Percentiles rank a stretch among this genome's conserved stretches.
These are phyloP conservation scores for Miichthys miiuy DNA, from an alignment of 2,797 vertebrate species.

Conservation along the genomic window DNA sequence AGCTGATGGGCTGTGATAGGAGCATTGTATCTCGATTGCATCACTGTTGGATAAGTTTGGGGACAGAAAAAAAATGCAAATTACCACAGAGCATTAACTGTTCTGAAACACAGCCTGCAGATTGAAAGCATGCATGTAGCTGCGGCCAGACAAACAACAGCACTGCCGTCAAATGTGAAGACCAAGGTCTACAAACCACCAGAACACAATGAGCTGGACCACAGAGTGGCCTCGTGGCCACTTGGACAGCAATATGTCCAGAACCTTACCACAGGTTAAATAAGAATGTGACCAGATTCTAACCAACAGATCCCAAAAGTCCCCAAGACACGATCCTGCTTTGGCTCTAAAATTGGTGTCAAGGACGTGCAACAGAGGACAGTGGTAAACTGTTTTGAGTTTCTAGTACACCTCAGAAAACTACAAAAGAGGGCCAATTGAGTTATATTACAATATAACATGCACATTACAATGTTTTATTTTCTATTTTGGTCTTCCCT, in stretches of 20 bases:
- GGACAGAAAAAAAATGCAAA: slow-evolving; percentile 50
- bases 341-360: slow-evolving; percentile 44
- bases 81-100: slow-evolving; percentile 64
- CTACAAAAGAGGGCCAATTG: slow-evolving; percentile 22
- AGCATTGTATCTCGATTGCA: slow-evolving; percentile 57
- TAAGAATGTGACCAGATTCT: slow-evolving; percentile 67
- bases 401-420: slow-evolving; percentile 29
- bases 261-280: slow-evolving; percentile 73
- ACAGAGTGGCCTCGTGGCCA: slow-evolving; percentile 66
- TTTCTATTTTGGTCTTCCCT: slow-evolving; percentile 23
- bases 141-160: slow-evolving; percentile 65
- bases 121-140: slow-evolving; percentile 54
- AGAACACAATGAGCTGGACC: slow-evolving; percentile 78
- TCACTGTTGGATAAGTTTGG: slow-evolving; percentile 58
- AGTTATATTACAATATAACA: slow-evolving; percentile 12
- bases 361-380: slow-evolving; percentile 39
- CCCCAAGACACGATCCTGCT: slow-evolving; percentile 41
- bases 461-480: not conserved
- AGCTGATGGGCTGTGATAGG: slow-evolving; percentile 52
- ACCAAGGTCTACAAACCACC: slow-evolving; percentile 69
- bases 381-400: slow-evolving; percentile 32
- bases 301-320: slow-evolving; percentile 59
- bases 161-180: slow-evolving; percentile 50
- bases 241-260: slow-evolving; percentile 67
- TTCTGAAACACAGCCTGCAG: slow-evolving; percentile 59